These are phyloP conservation scores for Meteorus colon DNA, from an alignment of 2,888 invertebrate species.

Conservation along the genomic window DNA sequence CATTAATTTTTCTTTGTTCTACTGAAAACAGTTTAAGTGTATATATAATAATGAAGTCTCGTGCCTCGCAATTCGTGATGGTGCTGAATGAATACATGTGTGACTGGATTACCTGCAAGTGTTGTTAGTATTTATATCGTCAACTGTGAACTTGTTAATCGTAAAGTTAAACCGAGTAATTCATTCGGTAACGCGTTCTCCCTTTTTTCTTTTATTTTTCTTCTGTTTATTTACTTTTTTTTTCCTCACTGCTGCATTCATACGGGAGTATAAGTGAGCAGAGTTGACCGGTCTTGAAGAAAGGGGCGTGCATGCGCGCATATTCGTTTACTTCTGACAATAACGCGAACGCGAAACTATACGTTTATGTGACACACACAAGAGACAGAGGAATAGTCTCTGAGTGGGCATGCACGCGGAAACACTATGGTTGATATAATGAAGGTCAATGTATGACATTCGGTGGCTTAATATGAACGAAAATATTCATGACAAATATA, in stretches of 20 bases:
- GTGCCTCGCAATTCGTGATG: neutral
- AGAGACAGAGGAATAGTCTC: slow-evolving; percentile 26
- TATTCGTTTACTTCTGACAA: slow-evolving; percentile 54
- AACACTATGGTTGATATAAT: no score
- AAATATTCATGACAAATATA: neutral
- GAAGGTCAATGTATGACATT: no score
- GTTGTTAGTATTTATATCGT: neutral
- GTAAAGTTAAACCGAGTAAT: neutral
- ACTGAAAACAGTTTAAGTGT: neutral
- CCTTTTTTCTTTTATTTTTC: neutral
- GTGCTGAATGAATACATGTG: neutral
- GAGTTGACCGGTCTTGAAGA: slow-evolving; percentile 51
- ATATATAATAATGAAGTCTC: neutral
- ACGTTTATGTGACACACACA: slow-evolving; percentile 16
- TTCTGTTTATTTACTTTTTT: neutral
- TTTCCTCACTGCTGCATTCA: slow-evolving; percentile 4
- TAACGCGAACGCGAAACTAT: slow-evolving; percentile 61
- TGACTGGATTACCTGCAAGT: neutral
- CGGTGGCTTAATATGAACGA: no score
- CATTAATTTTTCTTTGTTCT: neutral
- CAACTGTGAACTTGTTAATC: neutral
- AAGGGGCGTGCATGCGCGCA: slow-evolving; percentile 57
- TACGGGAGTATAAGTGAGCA: slow-evolving; percentile 11
- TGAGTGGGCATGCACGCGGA: no score
- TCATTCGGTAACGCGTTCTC: neutral